Evolutionary conservation across 2,113 vertebrate genomes (phyloP).

Genomic region (Ptilorrhoa leucosticta): DNA sequence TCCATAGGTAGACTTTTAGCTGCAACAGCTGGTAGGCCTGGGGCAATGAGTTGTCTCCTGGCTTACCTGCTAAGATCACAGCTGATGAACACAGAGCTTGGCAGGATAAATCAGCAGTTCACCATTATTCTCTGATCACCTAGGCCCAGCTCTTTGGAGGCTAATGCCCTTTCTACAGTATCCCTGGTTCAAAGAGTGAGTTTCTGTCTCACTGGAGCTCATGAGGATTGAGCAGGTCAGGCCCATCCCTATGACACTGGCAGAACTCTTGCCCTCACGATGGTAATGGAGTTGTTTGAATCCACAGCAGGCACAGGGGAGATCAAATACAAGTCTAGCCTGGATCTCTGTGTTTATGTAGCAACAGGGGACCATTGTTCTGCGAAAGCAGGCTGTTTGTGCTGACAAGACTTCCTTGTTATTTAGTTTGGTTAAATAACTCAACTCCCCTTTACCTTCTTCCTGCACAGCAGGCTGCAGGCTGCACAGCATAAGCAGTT

Average conservation of each 20-base stretch:
- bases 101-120: background rate
- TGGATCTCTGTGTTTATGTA: constrained; percentile 62
- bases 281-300: constrained; percentile 23
- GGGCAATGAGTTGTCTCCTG: background rate
- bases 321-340: constrained; percentile 61
- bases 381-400: constrained; percentile 61
- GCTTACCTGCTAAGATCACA: background rate
- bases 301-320: constrained; percentile 46
- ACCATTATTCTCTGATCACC: background rate
- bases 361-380: constrained; percentile 69
- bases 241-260: background rate
- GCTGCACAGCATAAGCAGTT: constrained; percentile 60
- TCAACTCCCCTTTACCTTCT: constrained; percentile 71
- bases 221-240: background rate
- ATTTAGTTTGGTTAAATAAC: constrained; percentile 74
- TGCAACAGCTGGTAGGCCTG: background rate
- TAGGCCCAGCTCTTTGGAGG: background rate
- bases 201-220: background rate
- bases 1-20: background rate
- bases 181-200: background rate
- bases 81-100: background rate
- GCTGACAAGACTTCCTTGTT: constrained; percentile 68
- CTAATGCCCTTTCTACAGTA: background rate
- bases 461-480: constrained; percentile 62
- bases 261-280: background rate